phyloP scores from a whole-genome alignment of 2,797 vertebrate species.

The Neopelma chrysocephalum region DNA sequence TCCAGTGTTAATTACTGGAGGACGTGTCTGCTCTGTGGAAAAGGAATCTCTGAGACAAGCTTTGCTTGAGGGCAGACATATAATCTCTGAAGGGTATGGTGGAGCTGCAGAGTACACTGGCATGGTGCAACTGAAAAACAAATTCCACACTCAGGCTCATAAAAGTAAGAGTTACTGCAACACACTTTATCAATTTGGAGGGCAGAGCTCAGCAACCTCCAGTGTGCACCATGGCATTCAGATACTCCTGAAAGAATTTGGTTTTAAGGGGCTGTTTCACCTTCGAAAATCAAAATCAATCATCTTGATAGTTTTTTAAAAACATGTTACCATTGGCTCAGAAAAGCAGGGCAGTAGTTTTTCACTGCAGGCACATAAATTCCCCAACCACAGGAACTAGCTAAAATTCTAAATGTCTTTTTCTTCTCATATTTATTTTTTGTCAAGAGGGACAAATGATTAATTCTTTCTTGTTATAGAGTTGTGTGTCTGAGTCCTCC shows the following conservation, averaged over 20 bases:
- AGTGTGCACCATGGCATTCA: background rate
- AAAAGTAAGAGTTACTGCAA: background rate
- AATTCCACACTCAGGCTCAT: background rate
- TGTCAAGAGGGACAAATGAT: background rate
- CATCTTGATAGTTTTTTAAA: background rate
- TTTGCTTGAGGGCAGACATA: background rate
- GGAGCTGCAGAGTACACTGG: background rate
- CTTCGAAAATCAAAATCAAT: slow-evolving; percentile 1
- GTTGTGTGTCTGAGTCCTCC: background rate
- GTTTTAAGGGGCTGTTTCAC: background rate
- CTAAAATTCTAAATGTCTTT: background rate
- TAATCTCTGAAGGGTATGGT: background rate
- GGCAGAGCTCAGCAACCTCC: background rate
- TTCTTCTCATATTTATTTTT: background rate
- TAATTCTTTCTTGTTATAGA: background rate
- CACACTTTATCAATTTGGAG: background rate
- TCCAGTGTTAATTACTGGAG: background rate
- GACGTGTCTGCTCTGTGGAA: background rate
- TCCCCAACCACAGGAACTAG: background rate
- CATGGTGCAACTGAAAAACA: background rate
- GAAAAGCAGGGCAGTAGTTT: background rate
- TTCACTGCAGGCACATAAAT: background rate
- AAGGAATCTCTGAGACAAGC: background rate
- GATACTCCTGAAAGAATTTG: background rate
- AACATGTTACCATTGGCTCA: background rate